phyloP scores from a whole-genome alignment of 92 coral and sea anemone genomes.

The Galaxea fascicularis region DNA sequence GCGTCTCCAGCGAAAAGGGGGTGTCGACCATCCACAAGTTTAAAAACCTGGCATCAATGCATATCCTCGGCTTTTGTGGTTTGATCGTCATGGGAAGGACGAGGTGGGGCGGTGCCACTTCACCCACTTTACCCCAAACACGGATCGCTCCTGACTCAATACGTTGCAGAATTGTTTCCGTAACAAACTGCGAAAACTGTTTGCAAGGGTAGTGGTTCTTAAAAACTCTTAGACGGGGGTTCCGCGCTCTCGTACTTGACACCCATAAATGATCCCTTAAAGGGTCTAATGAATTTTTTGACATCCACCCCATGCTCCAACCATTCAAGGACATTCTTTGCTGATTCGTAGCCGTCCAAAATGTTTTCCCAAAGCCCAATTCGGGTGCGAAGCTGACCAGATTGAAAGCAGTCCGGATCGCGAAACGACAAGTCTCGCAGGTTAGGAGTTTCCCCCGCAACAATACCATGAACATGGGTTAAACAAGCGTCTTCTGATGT shows the following conservation, averaged over 20 bases:
- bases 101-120: conserved; percentile 46
- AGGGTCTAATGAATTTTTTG: conserved; percentile 24
- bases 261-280: conserved; percentile 50
- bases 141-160: conserved; percentile 48
- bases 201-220: conserved; percentile 56
- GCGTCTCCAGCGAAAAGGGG: conserved; percentile 24
- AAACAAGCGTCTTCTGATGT: conserved; percentile 1
- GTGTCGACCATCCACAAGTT: conserved; percentile 22
- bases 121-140: conserved; percentile 49
- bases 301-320: conserved; percentile 19
- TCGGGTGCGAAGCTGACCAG: neutral
- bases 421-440: neutral
- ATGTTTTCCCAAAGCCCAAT: neutral
- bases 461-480: neutral
- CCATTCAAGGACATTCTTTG: conserved; percentile 40
- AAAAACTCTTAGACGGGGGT: conserved; percentile 44
- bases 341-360: neutral
- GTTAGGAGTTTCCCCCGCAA: conserved; percentile 7
- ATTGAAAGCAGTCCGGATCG: neutral
- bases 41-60: conserved; percentile 31
- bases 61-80: conserved; percentile 14
- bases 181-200: conserved; percentile 45
- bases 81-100: conserved; percentile 46
- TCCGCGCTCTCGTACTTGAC: conserved; percentile 28
- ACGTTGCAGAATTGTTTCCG: conserved; percentile 34